Evolutionary conservation across 2,113 vertebrate species (phyloP), one percentile per base, ranked within the genome.

Genomic region (Rhea pennata): DNA sequence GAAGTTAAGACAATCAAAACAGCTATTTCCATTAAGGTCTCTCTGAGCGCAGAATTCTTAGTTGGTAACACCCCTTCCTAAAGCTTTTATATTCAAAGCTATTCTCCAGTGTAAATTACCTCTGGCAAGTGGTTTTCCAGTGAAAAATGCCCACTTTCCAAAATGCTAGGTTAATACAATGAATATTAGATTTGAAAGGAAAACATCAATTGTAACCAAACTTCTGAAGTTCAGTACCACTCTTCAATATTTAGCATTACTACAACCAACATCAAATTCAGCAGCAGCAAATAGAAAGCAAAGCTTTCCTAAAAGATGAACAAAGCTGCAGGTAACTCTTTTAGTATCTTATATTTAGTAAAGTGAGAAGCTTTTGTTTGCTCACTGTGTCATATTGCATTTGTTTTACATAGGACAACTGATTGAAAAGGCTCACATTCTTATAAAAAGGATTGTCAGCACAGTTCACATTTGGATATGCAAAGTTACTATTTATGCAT

Each of bases 81-180:
- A 6, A 9, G 11, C 66, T 46, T 70, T 92, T 69, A 67, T 31
- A 71, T 73, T 94, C 76, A 84, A 87, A 94, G 42, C 27, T 67
- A 42, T 21, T 79, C 56, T 88, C 51, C 26, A 96, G 11, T 67
- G 69, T 91, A 93, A 86, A 85, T 82, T 42, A 93, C 59, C 71
- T 91, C 81, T 74, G 61, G 86, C 50, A 75, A 59, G 75, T 54
- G 86, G 51, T 85, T 94, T 96, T 90, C 72, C 88, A 84, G 46
- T 24, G 42, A 73, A 85, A 93, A 96, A 88, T 53, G 16, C 8
- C 64, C 79, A 59, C 56, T 87, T 96, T 83, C n/a, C 91, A 92
- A 79, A 96, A 96, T 61, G 33, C 31, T 58, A 89, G 36, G 50
- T 83, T 76, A 83, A 79, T 74, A 84, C 23, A 16, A 61, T 11